phyloP scores from a whole-genome alignment of 2,797 vertebrate species.

The Oreochromis grahami region DNA sequence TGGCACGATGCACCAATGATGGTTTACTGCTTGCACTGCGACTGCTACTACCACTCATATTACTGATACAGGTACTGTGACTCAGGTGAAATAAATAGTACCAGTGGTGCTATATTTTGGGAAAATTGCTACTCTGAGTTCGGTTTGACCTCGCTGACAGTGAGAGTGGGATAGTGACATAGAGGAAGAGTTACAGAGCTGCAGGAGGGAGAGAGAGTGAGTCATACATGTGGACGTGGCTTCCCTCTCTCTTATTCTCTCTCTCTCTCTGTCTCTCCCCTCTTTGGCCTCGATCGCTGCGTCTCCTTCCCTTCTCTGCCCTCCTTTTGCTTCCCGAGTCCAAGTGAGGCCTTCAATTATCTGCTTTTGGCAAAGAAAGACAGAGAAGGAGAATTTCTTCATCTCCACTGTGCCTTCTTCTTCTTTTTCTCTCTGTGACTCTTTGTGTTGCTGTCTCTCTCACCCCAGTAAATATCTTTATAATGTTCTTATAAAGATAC shows the following conservation, averaged over 20 bases:
- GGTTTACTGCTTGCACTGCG: background rate
- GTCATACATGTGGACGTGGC: constrained; percentile 71
- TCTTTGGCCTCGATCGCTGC: background rate
- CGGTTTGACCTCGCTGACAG: constrained; percentile 53
- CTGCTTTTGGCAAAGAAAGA: constrained; percentile 20
- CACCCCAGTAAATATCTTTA: constrained; percentile 27
- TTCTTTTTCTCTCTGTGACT: background rate
- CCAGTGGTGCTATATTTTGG: background rate
- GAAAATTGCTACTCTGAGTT: constrained; percentile 31
- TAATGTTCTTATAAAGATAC: background rate
- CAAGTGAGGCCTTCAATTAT: constrained; percentile 65
- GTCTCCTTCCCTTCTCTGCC: background rate
- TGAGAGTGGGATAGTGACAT: constrained; percentile 8
- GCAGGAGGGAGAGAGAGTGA: constrained; percentile 46
- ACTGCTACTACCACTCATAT: background rate
- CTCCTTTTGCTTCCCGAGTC: constrained; percentile 32
- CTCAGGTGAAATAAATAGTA: background rate
- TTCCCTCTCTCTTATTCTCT: constrained; percentile 14
- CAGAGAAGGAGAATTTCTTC: background rate
- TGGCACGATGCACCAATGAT: background rate
- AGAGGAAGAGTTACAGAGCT: constrained; percentile 26
- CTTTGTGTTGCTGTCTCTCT: background rate
- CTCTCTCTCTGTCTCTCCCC: background rate
- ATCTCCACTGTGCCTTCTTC: background rate
- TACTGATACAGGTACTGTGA: background rate